phyloP scores from a whole-genome alignment of 2,113 vertebrate genomes.

The Elephantulus edwardii region DNA sequence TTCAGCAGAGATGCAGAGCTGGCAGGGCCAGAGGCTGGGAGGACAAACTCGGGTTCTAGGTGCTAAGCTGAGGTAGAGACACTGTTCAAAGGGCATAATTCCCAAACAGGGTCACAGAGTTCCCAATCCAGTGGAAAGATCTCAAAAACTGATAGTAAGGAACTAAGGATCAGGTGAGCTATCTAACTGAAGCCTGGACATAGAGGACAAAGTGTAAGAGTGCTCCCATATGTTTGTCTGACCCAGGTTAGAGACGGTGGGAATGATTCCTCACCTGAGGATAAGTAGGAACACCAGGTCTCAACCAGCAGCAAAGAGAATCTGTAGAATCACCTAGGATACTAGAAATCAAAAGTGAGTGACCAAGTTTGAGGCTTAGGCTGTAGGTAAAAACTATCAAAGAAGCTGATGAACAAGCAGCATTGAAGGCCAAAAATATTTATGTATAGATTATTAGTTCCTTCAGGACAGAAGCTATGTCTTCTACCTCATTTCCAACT shows the following conservation, averaged over 20 bases:
- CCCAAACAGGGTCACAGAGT: not conserved
- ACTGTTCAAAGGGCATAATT: not conserved
- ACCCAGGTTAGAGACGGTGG: not conserved
- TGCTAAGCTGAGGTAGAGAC: not conserved
- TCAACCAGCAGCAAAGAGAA: not conserved
- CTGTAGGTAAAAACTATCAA: not conserved
- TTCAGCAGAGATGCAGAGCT: not conserved
- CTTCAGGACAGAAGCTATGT: not conserved
- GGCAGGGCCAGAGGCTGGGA: not conserved
- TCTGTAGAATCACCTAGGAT: not conserved
- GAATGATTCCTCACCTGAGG: not conserved
- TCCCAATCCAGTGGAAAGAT: not conserved
- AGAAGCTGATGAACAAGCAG: not conserved
- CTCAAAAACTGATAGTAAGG: not conserved
- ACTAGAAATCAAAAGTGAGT: not conserved
- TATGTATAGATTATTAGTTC: not conserved
- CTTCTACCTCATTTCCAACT: conserved; percentile 14
- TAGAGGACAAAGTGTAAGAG: not conserved
- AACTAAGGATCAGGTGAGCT: not conserved
- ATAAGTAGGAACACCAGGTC: not conserved
- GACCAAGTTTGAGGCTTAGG: conserved; percentile 5
- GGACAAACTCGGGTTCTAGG: not conserved
- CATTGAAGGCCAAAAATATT: not conserved
- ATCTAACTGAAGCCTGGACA: not conserved
- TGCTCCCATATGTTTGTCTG: not conserved